These are phyloP conservation scores for Takifugu bimaculatus DNA, from an alignment of 2,113 vertebrate species.

Conservation along the genomic window DNA sequence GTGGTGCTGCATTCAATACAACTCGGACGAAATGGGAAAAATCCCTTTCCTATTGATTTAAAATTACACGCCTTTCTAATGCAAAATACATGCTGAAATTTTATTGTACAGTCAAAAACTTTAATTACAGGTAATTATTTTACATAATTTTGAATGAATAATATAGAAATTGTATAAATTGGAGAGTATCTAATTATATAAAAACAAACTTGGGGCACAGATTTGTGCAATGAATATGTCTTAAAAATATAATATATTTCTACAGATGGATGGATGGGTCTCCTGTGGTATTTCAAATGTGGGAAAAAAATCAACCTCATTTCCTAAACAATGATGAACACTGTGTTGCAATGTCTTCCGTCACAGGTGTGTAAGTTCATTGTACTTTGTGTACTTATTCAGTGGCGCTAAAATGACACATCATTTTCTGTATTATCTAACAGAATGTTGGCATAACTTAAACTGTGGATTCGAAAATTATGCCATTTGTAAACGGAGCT, in stretches of 20 bases:
- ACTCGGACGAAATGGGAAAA: no score
- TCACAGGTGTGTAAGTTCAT: background rate
- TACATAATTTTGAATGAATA: no score
- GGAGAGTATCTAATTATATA: no score
- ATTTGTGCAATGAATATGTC: slow-evolving; percentile 15
- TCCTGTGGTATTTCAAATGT: slow-evolving; percentile 78
- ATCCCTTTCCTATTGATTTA: no score
- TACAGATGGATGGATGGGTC: slow-evolving; percentile 85
- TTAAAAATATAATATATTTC: slow-evolving; percentile 32
- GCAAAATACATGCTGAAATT: no score
- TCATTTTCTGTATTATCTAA: background rate
- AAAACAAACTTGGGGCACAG: background rate
- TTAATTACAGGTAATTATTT: no score
- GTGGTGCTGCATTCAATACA: no score
- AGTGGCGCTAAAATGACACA: no score
- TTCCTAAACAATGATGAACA: slow-evolving; percentile 85
- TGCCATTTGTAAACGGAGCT: slow-evolving; percentile 84
- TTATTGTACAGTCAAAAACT: no score
- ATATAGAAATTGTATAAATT: no score
- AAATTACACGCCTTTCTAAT: no score
- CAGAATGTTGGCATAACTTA: slow-evolving; percentile 84
- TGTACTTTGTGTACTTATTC: no score
- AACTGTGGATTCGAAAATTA: slow-evolving; percentile 77
- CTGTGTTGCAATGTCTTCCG: slow-evolving; percentile 77
- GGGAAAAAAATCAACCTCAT: slow-evolving; percentile 83